Evolutionary conservation across 2,888 invertebrate species (phyloP).

Genomic region (Acholoe squamosa): DNA sequence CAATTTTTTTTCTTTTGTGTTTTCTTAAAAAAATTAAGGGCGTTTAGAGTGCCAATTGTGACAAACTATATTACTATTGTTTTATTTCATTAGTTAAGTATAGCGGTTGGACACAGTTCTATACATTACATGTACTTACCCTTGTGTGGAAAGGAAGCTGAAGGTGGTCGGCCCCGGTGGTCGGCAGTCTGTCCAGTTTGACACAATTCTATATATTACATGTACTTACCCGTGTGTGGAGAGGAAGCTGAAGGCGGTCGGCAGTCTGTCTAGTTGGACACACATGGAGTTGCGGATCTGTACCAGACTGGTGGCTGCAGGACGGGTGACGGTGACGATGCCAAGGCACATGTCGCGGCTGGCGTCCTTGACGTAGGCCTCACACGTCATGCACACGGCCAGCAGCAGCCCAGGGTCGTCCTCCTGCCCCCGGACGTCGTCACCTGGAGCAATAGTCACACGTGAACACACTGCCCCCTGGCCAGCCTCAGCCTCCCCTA

Average conservation of each 20-base stretch:
- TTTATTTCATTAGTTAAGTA: too few species aligned
- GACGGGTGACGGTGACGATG: not conserved
- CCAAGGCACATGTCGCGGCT: slow-evolving; percentile 30
- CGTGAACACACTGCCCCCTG: not conserved
- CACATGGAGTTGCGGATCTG: slow-evolving; percentile 10
- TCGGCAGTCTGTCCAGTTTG: not conserved
- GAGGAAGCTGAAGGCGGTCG: slow-evolving; percentile 51
- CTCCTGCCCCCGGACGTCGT: not conserved
- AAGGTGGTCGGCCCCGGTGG: too few species aligned
- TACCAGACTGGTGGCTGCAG: not conserved
- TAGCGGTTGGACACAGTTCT: too few species aligned
- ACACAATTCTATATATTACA: too few species aligned
- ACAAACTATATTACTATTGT: too few species aligned
- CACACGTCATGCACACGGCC: not conserved
- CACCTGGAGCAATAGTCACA: not conserved
- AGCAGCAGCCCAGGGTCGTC: not conserved
- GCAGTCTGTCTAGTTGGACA: not conserved
- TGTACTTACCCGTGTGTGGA: slow-evolving; percentile 55
- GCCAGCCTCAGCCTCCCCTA: not conserved
- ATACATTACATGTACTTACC: too few species aligned
- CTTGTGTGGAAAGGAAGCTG: not conserved
- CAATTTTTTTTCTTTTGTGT: too few species aligned
- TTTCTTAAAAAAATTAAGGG: too few species aligned
- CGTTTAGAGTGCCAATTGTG: too few species aligned
- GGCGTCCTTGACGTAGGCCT: slow-evolving; percentile 49